Evolutionary conservation across 1,140 invertebrate species (phyloP), one percentile per base, ranked within the genome.

Genomic region (Apolygus lucorum): DNA sequence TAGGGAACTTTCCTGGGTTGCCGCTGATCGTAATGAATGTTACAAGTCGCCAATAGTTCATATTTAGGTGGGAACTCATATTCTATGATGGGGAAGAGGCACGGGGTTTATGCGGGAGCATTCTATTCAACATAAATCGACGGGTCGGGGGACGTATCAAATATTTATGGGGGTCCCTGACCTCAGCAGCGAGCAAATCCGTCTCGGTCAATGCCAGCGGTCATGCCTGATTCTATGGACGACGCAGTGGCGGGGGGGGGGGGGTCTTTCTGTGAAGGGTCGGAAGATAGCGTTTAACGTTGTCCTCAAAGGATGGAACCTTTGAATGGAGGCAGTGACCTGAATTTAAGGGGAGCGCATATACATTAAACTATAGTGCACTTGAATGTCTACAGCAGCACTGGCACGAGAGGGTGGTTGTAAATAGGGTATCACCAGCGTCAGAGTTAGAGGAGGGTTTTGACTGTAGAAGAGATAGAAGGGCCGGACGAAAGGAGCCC

Each of bases 311-410:
- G 54, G 54, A 22, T 22, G 22, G 22, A 4, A 21, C 22, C 13
- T 11, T 59, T 59, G 54, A 59, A 59, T 59, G 54, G 54, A 22
- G 22, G 8, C 54, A 21, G 8, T 59, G 54, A 59, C 54, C 54
- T 59, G 54, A 59, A 59, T 59, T 59, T 59, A 59, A 59, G 54
- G 17, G 54, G 54, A 17, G 11, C 54, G 54, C 54, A 59, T 21
- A 24, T 59, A 59, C 11, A 22, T 59, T 59, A 59, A 24, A 4
- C 11, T 24, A 59, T 22, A 59, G 54, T 24, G 54, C 54, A 59
- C 54, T 22, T 22, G 54, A 59, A 59, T 22, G 54, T 21, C 22
- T 22, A 21, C 8, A 59, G 22, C 54, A 42, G 34, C 4, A 17
- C 17, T 17, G 34, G 34, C 17, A 8, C 4, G 4, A 42, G 34